Evolutionary conservation across 2,113 vertebrate species (phyloP).

Genomic region (Nibea albiflora): DNA sequence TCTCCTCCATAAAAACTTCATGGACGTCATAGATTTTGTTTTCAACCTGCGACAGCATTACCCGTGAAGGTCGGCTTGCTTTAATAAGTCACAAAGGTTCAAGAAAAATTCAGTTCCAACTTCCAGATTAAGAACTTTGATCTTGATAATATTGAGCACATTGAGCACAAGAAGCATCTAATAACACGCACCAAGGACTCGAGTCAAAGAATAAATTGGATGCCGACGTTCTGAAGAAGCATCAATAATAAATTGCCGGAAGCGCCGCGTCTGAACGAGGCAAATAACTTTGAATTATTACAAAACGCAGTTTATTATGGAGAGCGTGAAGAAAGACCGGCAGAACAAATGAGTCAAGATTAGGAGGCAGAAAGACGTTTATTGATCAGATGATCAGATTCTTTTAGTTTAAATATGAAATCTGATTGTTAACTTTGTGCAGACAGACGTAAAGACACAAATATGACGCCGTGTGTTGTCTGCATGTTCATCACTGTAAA

Average conservation of each 20-base stretch:
- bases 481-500: neutral
- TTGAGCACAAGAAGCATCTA: neutral
- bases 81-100: neutral
- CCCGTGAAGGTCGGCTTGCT: neutral
- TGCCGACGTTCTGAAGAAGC: neutral
- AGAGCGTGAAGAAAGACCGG: neutral
- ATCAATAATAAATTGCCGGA: conserved; percentile 4
- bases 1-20: neutral
- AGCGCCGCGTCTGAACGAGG: neutral
- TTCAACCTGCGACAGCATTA: neutral
- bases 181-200: conserved; percentile 7
- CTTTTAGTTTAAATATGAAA: neutral
- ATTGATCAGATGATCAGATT: neutral
- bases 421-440: neutral
- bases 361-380: neutral
- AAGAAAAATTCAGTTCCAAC: neutral
- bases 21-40: neutral
- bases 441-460: too few species aligned
- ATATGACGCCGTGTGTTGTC: neutral
- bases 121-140: conserved; percentile 1
- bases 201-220: conserved; percentile 13
- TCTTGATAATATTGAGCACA: neutral
- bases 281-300: conserved; percentile 11
- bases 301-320: conserved; percentile 8
- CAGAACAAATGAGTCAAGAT: conserved; percentile 12